Evolutionary conservation across 2,888 invertebrate genomes (phyloP).

Genomic region (Xestoiulus laeticollis): DNA sequence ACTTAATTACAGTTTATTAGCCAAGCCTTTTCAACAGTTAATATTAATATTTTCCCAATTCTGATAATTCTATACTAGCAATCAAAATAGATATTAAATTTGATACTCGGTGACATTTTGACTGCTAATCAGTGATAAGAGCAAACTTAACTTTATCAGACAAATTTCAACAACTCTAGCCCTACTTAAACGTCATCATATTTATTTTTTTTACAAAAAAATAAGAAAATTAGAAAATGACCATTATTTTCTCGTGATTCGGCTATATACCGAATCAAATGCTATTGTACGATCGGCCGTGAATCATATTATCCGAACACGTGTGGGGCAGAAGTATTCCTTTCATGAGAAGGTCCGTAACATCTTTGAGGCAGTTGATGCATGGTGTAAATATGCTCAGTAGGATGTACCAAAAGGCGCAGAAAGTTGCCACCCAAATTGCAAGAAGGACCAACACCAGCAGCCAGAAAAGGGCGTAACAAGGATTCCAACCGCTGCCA

Average conservation of each 20-base stretch:
- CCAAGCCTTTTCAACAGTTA: neutral
- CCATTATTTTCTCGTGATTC: neutral
- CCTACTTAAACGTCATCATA: neutral
- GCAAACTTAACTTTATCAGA: neutral
- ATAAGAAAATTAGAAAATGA: neutral
- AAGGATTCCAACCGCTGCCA: constrained; percentile 66
- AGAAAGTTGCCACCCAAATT: constrained; percentile 62
- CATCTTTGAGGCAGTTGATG: constrained; percentile 60
- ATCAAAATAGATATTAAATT: neutral
- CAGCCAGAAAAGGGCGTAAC: constrained; percentile 62
- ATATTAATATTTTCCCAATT: neutral
- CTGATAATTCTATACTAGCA: neutral
- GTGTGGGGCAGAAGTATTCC: constrained; percentile 63
- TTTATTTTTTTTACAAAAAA: neutral
- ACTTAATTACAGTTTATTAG: neutral
- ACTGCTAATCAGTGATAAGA: neutral
- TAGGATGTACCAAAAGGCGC: constrained; percentile 62
- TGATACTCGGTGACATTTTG: neutral
- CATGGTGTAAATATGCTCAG: constrained; percentile 63
- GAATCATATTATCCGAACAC: constrained; percentile 63
- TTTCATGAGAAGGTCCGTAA: constrained; percentile 62
- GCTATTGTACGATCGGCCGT: constrained; percentile 61
- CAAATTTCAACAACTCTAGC: neutral
- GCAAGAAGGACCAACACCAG: constrained; percentile 62
- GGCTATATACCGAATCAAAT: constrained; percentile 58